Base-by-base conservation (phyloP, 2,797 vertebrate genomes). In the Capromys pilorides region DNA sequence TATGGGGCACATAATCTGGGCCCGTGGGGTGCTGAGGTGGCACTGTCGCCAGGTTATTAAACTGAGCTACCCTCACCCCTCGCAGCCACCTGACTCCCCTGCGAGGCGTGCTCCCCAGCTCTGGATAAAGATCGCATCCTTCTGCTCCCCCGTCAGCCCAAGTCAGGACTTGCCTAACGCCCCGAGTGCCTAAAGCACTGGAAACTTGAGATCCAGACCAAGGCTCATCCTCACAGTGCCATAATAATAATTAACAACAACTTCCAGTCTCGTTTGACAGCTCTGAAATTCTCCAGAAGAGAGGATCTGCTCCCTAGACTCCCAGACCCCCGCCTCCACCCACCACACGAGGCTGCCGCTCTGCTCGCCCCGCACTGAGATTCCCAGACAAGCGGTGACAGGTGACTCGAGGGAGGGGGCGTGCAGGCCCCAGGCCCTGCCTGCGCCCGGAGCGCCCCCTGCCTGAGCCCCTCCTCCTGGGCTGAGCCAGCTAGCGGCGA, bases 201-300 rank as follows among this genome's bases (percentile, higher is more conserved):
- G 84, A 92, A 91, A 36, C 95, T 21, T 45, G 88, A 67, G 80
- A 73, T 73, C 49, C n/a, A 83, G 41, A 88, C 45, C 78, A 87
- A 90, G 39, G n/a, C 45, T 79, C 71, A 13, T 59, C 39, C 93
- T 83, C n/a, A 33, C 69, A 28, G 57, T 69, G 62, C 79, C 84
- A 85, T 94, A 85, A 96, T 92, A 62, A 79, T 82, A 80, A 90
- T 91, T 54, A 88, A 18, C 83, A 86, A 94, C n/a, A 93, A 94
- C 93, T 91, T 91, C 90, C 73, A 86, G 86, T 57, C 90, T 87
- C 87, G n/a, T 69, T 67, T 71, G 90, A 93, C 91, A 86, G 96
- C 81, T 90, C 61, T 16, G 41, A 45, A 45, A 28, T 28, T 28
- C 24, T 28, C 18, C 67, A 26, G n/a, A 79, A 80, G 73, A 73